phyloP scores from a whole-genome alignment of 1,140 invertebrate species.

The Asbolus verrucosus region DNA sequence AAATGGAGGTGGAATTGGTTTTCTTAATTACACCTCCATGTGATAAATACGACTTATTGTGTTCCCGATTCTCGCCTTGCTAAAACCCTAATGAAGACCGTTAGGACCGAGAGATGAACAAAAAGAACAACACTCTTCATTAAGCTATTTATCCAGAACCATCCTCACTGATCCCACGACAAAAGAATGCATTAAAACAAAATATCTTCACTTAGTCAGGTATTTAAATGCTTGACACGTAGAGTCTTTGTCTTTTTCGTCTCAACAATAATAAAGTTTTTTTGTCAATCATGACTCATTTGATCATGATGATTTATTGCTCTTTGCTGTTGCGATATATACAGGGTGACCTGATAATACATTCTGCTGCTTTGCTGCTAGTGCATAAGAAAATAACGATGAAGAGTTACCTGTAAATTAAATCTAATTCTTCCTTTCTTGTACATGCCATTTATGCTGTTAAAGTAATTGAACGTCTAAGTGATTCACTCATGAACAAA shows the following conservation, averaged over 20 bases:
- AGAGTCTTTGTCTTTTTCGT: background rate
- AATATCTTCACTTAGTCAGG: background rate
- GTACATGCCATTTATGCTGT: too few relatives aligned
- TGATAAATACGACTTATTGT: constrained; percentile 8
- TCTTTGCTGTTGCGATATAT: background rate
- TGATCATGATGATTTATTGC: background rate
- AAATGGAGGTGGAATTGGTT: constrained; percentile 17
- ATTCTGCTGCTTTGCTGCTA: too few relatives aligned
- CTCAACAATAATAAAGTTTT: constrained; percentile 1
- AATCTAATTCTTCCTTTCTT: too few relatives aligned
- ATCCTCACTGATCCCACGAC: background rate
- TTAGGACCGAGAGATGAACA: background rate
- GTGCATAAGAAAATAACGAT: too few relatives aligned
- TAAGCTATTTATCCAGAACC: too few relatives aligned
- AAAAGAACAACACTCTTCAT: too few relatives aligned
- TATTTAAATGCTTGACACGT: background rate
- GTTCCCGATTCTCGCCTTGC: background rate
- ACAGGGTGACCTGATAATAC: background rate
- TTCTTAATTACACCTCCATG: constrained; percentile 8
- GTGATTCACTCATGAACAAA: too few relatives aligned
- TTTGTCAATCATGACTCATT: background rate
- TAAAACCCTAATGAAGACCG: constrained; percentile 5
- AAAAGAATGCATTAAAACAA: background rate
- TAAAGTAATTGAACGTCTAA: too few relatives aligned
- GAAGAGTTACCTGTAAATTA: too few relatives aligned